Conservation (phyloP, 2,888 invertebrate species). For the Teinopalpus imperialis region DNA sequence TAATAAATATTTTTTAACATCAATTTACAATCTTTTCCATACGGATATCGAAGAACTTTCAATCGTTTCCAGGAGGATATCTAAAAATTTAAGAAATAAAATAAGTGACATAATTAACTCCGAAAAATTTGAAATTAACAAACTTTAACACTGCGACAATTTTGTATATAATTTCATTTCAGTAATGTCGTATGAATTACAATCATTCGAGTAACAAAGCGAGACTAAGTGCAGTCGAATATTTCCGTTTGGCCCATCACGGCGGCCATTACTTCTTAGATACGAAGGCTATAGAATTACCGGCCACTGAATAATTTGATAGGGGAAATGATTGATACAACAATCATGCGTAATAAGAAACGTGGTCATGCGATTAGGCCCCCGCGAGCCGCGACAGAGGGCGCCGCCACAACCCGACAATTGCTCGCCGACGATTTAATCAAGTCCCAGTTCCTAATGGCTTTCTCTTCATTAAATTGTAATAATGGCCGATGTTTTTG, state of each 20-base stretch:
- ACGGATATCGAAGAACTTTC: no score
- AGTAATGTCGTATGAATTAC: constrained; percentile 72
- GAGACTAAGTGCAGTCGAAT: constrained; percentile 75
- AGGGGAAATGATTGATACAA: constrained; percentile 80
- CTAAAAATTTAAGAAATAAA: no score
- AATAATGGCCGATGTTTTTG: constrained; percentile 71
- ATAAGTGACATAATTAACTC: neutral
- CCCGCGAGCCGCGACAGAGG: constrained; percentile 51
- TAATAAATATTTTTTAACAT: no score
- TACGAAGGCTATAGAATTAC: constrained; percentile 73
- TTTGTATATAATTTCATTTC: constrained; percentile 55
- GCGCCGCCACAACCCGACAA: constrained; percentile 60
- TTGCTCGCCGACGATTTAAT: constrained; percentile 73
- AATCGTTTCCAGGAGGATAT: no score
- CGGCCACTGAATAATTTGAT: constrained; percentile 79
- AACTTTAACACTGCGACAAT: constrained; percentile 47
- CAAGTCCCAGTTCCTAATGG: constrained; percentile 70
- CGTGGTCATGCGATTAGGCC: constrained; percentile 74
- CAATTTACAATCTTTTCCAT: no score
- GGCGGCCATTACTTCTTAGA: constrained; percentile 54
- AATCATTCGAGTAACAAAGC: constrained; percentile 73
- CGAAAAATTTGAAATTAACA: constrained; percentile 18
- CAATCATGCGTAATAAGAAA: constrained; percentile 78
- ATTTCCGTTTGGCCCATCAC: constrained; percentile 59
- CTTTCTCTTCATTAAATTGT: constrained; percentile 76